Evolutionary conservation across 2,888 invertebrate species (phyloP), one percentile per base, ranked within the genome.

Genomic region (Tetropium fuscum): DNA sequence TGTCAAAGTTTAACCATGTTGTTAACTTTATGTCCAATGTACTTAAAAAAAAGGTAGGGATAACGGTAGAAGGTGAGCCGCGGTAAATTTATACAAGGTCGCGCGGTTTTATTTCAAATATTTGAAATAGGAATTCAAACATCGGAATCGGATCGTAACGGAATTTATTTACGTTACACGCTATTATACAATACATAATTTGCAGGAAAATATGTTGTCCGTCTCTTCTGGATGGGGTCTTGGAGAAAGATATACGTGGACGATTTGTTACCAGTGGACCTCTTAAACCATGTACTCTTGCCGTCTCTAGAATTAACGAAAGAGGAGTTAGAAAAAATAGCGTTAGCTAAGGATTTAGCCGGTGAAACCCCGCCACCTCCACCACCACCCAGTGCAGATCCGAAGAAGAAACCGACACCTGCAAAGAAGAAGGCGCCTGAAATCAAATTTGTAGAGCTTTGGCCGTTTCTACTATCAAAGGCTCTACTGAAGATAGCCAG

Each of bases 161-260:
- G n/a, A n/a, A n/a, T n/a, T n/a, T n/a, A n/a, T n/a, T n/a, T n/a
- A n/a, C n/a, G n/a, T n/a, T n/a, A n/a, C n/a, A n/a, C n/a, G n/a
- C n/a, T n/a, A n/a, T n/a, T n/a, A n/a, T n/a, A n/a, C n/a, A n/a
- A n/a, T n/a, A n/a, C n/a, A n/a, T n/a, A n/a, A n/a, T 25, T 41
- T 66, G 34, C 53, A 83, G 85, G 85, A 13, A 83, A 83, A 71
- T 85, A 85, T 63, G 62, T 82, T 1, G 78, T 84, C 1, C 77
- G 85, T 1, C 66, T 85, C 3, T 83, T 79, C 64, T 83, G 81
- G 77, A 63, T 84, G 78, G 85, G 84, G 5, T 69, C 72, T 10
- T 85, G 85, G 85, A 75, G 84, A 38, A 79, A 80, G 57, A 71
- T 85, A 4, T 69, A 77, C 6, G 78, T 85, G 1, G 85, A 85